Evolutionary conservation across 2,797 vertebrate species (phyloP), one percentile per base, ranked within the genome.

Genomic region (Chiropotes sagulatus): DNA sequence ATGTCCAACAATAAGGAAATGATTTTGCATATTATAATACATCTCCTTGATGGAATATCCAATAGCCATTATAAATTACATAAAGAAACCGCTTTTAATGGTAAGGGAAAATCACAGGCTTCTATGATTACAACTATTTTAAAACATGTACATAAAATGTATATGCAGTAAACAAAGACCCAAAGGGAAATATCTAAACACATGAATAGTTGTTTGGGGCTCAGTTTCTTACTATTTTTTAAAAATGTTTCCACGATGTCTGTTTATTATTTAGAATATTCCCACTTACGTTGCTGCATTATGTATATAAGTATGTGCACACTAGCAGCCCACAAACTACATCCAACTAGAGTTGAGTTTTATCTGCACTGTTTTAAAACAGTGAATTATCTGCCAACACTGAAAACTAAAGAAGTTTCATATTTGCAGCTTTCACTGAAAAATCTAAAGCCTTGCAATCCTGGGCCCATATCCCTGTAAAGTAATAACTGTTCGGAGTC

Each of bases 111-210:
- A 82, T 61, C 10, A 24, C 20, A 78, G 73, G 5, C 30, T 75
- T n/a, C 78, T 57, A 70, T 2, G 75, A 58, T 61, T 41, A 70
- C 17, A 91, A 67, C 14, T 26, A 33, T 79, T 88, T 96, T 81
- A 44, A 94, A 90, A 54, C 33, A 58, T 11, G 58, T n/a, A 86
- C 58, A 61, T 22, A 82, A 96, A 91, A 91, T 6, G 12, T 30
- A 50, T 9, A 26, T 1, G 61, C 44, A 93, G 30, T 80, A 92
- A 48, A 88, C 24, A 82, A 94, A 93, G 84, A 73, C 5, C 72
- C 79, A 91, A 86, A 94, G n/a, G 33, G 75, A 86, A 89, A 90
- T 41, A 76, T 2, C 12, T 57, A 39, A 52, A 97, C 76, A 90
- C 85, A 90, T 17, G 82, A 82, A 73, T 13, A 30, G 30, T 4